Conservation (phyloP, 2,113 vertebrate species). For the Stigmatopora nigra region DNA sequence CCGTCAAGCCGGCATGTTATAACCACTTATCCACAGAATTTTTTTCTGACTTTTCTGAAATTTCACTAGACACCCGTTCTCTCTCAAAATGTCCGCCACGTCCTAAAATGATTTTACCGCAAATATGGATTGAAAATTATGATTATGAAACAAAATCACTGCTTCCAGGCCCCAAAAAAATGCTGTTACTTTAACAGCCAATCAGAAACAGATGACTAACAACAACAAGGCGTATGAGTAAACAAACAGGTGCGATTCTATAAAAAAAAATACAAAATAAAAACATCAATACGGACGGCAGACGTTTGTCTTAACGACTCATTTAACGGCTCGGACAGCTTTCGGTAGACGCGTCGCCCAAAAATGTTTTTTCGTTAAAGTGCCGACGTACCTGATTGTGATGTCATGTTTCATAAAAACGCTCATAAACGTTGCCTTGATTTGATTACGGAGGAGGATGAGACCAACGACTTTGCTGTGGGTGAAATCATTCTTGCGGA, state of each 20-base stretch:
- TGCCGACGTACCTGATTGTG: background rate
- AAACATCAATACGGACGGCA: background rate
- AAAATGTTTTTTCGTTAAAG: too few relatives aligned
- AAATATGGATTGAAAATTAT: background rate
- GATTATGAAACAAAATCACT: background rate
- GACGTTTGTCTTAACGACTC: background rate
- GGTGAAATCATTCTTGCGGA: background rate
- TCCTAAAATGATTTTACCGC: too few relatives aligned
- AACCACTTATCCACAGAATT: too few relatives aligned
- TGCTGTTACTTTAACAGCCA: background rate
- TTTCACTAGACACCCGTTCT: too few relatives aligned
- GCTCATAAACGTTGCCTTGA: background rate
- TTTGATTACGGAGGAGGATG: slow-evolving; percentile 1
- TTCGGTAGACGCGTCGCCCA: background rate
- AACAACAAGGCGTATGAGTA: slow-evolving; percentile 6
- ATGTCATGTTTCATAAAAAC: slow-evolving; percentile 2
- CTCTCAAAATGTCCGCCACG: too few relatives aligned
- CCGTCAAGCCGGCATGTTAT: too few relatives aligned
- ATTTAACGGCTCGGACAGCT: background rate
- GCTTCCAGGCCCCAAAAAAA: background rate
- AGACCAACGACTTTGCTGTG: background rate
- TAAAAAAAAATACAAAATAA: background rate
- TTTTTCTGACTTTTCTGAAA: too few relatives aligned
- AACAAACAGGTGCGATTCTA: background rate
- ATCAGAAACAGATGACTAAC: background rate